Evolutionary conservation across 1,140 invertebrate species (phyloP).

Genomic region (Lasioglossum baleicum): DNA sequence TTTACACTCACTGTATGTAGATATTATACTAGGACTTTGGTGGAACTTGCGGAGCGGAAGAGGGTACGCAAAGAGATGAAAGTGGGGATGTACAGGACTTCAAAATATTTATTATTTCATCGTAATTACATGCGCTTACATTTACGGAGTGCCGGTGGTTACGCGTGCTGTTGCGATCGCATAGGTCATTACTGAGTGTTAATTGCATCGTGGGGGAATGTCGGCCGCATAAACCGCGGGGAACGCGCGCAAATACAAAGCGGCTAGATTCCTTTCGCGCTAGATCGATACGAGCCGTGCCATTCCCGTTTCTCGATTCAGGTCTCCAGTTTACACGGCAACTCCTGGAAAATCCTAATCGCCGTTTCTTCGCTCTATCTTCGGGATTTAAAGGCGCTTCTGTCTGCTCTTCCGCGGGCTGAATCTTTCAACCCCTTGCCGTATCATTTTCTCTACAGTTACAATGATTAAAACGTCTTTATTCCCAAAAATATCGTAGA

Average conservation of each 20-base stretch:
- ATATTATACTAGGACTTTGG: no score
- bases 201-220: constrained; percentile 53
- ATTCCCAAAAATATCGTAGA: no score
- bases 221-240: constrained; percentile 38
- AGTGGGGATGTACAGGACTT: constrained; percentile 18
- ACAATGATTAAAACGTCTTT: no score
- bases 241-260: constrained; percentile 16
- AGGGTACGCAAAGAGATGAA: no score
- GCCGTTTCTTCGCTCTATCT: not conserved
- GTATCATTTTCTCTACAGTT: no score
- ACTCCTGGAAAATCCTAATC: constrained; percentile 6
- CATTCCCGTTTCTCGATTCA: not conserved
- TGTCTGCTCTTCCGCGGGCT: no score
- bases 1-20: no score
- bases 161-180: constrained; percentile 34
- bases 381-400: not conserved
- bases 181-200: constrained; percentile 48
- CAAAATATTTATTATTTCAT: constrained; percentile 64
- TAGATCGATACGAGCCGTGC: constrained; percentile 6
- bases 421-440: no score
- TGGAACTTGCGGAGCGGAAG: no score
- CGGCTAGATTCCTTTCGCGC: constrained; percentile 6
- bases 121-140: constrained; percentile 51
- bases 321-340: not conserved
- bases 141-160: constrained; percentile 36